Evolutionary conservation across 2,888 invertebrate genomes (phyloP).

Genomic region (Tanytarsus gracilentus): DNA sequence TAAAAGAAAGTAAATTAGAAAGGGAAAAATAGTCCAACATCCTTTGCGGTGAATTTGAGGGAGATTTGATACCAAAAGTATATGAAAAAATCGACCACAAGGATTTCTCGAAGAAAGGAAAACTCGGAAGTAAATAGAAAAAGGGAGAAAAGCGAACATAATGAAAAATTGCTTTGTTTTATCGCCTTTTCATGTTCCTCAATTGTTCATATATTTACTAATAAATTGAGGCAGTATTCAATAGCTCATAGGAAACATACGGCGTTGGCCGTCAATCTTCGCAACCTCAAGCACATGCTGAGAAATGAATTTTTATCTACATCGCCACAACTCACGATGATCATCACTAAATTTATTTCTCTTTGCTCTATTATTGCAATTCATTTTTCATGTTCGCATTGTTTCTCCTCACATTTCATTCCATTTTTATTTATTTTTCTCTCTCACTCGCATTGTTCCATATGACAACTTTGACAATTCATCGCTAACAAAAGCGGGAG

Average conservation of each 20-base stretch:
- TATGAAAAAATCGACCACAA: too few species aligned
- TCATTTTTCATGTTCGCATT: conserved; percentile 26
- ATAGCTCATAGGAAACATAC: conserved; percentile 1
- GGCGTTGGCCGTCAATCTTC: too few species aligned
- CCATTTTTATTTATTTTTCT: conserved; percentile 2
- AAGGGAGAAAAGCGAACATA: neutral
- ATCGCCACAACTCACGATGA: conserved; percentile 4
- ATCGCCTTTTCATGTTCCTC: conserved; percentile 25
- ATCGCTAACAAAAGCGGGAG: conserved; percentile 14
- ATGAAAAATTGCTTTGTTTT: conserved; percentile 27
- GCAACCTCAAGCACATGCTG: too few species aligned
- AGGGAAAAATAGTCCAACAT: too few species aligned
- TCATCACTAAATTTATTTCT: conserved; percentile 24
- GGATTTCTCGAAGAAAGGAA: neutral
- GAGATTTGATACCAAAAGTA: too few species aligned
- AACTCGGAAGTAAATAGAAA: neutral
- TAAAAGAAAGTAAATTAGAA: too few species aligned
- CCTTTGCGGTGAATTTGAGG: too few species aligned
- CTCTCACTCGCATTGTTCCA: too few species aligned
- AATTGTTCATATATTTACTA: conserved; percentile 2
- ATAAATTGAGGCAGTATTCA: conserved; percentile 23
- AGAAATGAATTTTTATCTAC: neutral
- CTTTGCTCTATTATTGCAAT: conserved; percentile 19
- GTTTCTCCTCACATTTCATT: neutral
- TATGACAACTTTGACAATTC: conserved; percentile 29